Conservation (phyloP, 2,888 invertebrate species). For the Drosophila neotestacea region DNA sequence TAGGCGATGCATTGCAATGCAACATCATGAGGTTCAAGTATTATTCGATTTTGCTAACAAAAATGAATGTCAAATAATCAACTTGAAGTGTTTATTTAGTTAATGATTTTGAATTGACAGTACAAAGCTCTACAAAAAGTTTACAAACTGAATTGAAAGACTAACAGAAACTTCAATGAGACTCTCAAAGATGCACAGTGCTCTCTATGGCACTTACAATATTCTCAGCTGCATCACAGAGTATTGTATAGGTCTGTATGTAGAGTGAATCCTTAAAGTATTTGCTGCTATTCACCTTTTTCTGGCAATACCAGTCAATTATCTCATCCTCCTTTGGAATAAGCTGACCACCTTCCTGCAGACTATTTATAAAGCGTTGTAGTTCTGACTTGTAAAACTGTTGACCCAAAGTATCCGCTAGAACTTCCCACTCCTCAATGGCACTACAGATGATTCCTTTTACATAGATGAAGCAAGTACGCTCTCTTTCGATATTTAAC, state of each 20-base stretch:
- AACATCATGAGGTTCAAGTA: background rate
- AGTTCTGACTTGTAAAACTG: slow-evolving; percentile 67
- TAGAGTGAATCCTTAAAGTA: slow-evolving; percentile 76
- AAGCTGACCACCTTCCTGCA: slow-evolving; percentile 14
- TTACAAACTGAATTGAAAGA: slow-evolving; percentile 1
- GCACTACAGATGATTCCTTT: slow-evolving; percentile 65
- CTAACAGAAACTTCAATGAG: background rate
- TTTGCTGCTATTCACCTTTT: slow-evolving; percentile 56
- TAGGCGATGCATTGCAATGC: no score
- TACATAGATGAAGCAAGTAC: slow-evolving; percentile 67
- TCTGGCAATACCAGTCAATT: slow-evolving; percentile 33
- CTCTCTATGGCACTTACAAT: slow-evolving; percentile 81
- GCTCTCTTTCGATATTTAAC: slow-evolving; percentile 52
- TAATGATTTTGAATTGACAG: slow-evolving; percentile 34
- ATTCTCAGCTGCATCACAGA: slow-evolving; percentile 77
- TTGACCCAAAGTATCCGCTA: slow-evolving; percentile 54
- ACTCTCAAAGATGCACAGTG: slow-evolving; percentile 38
- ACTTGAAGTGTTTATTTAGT: slow-evolving; percentile 13
- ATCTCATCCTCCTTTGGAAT: slow-evolving; percentile 14
- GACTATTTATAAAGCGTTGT: slow-evolving; percentile 25
- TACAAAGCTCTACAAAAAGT: slow-evolving; percentile 40
- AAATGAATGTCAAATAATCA: slow-evolving; percentile 2
- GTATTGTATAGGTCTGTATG: slow-evolving; percentile 75
- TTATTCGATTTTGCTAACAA: background rate
- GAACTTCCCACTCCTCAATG: slow-evolving; percentile 74